Base-by-base conservation (phyloP, 1,140 invertebrate species). In the Liolophura sinensis region DNA sequence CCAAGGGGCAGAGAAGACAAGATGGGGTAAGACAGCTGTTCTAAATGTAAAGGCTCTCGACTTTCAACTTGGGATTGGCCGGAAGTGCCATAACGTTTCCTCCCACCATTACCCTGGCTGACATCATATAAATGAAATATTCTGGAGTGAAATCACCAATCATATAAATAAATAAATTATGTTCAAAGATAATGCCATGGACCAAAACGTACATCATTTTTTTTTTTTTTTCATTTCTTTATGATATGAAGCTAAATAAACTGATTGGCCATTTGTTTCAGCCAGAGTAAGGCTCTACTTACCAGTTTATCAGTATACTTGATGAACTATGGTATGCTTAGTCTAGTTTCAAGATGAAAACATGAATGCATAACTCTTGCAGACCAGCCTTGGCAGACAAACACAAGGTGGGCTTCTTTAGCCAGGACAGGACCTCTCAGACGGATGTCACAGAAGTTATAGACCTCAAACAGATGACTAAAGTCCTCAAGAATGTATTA, bases 381-480 rank as follows among this genome's bases (percentile, higher is more conserved):
- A 84, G 82, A 48, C 81, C 81, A 16, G 68, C 73, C 40, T 65
- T 83, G 54, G 80, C 80, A 46, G 81, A 84, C 60, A 69, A 77
- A 31, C 73, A 75, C 31, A 84, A 83, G 65, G 76, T 84, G 71
- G 82, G 82, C 4, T 83, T 82, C 59, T 84, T 82, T 64, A 76
- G 76, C 58, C 67, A 79, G 66, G 82, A 84, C 70, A 70, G 80
- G 50, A 63, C 67, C 52, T 77, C 74, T 46, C 82, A 84, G 69
- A 84, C 82, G 60, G 74, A 83, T 22, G 69, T 78, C 46, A 78
- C 82, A 60, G 82, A 84, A 62, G 77, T 84, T 46, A 68, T 84
- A 24, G 78, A 82, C 54, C 68, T 84, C n/a, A 83, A 83, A 64
- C 76, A 80, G 56, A 78, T 83, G 72, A 82, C 81, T 68, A 73